Conservation (phyloP, 2,797 vertebrate species). For the Ambastaia sidthimunki region DNA sequence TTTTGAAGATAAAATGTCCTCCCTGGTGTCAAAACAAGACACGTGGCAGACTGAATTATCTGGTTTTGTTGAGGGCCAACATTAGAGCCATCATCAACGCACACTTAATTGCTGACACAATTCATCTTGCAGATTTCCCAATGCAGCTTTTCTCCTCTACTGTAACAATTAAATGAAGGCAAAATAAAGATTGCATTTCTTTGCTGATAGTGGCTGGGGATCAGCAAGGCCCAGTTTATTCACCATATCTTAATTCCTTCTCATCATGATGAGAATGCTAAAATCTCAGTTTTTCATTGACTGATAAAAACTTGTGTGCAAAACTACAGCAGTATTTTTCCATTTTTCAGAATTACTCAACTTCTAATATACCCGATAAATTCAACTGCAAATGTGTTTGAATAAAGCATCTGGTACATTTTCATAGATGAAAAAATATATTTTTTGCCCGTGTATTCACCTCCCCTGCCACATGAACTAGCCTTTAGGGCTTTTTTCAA, state of each 20-base stretch:
- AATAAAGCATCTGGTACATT: constrained; percentile 37
- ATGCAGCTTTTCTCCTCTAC: constrained; percentile 41
- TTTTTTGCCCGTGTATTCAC: constrained; percentile 43
- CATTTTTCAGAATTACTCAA: neutral
- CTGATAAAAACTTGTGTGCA: neutral
- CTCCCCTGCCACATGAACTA: constrained; percentile 35
- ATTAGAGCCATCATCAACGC: constrained; percentile 40
- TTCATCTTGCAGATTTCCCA: constrained; percentile 46
- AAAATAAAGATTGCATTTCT: constrained; percentile 51
- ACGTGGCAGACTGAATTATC: constrained; percentile 13
- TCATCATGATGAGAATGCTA: constrained; percentile 6
- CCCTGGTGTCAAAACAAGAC: constrained; percentile 31
- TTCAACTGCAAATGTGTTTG: neutral
- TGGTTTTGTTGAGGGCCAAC: constrained; percentile 46
- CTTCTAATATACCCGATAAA: constrained; percentile 15
- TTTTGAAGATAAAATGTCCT: constrained; percentile 40
- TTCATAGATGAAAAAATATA: constrained; percentile 43
- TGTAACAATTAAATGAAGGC: constrained; percentile 57
- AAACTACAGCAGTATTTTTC: neutral
- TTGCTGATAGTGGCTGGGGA: constrained; percentile 51
- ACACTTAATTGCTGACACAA: constrained; percentile 57
- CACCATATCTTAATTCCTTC: constrained; percentile 48
- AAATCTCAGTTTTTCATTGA: neutral
- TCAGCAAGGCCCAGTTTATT: constrained; percentile 36
- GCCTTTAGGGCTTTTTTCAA: constrained; percentile 49